A percentile compares a stretch with the other conserved stretches of the same genome.
phyloP scores from a whole-genome alignment of 2,797 vertebrate genomes.

The Tamandua tetradactyla region DNA sequence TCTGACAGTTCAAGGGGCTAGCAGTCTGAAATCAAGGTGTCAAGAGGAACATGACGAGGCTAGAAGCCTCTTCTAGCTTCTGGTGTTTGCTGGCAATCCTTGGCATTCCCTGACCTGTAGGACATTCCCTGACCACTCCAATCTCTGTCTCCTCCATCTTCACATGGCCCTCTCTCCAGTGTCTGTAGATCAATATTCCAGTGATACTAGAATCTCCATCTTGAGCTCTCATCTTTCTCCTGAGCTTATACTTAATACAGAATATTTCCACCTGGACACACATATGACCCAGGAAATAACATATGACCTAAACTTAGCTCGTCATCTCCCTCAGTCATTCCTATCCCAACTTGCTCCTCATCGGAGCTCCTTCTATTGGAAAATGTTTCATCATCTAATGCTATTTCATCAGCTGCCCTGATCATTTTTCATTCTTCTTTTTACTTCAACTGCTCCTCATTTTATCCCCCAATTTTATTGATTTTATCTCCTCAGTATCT shows the following conservation, averaged over 20 bases:
- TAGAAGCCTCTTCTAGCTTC: too few species aligned
- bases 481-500: background rate
- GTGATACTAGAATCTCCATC: background rate
- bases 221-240: background rate
- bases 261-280: background rate
- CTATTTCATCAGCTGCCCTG: background rate
- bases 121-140: too few species aligned
- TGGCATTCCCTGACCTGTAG: too few species aligned
- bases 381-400: background rate
- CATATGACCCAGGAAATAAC: background rate
- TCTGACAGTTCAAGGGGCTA: too few species aligned
- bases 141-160: too few species aligned
- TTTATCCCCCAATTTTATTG: background rate
- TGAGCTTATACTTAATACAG: background rate
- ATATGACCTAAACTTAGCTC: background rate
- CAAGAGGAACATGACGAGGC: too few species aligned
- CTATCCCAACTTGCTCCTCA: background rate
- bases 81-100: too few species aligned
- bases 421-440: slow-evolving; percentile 1
- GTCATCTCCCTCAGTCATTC: background rate
- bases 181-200: background rate
- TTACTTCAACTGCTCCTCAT: background rate
- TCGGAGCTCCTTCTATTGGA: background rate
- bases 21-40: too few species aligned
- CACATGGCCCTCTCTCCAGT: too few species aligned